Evolutionary conservation across 2,113 vertebrate species (phyloP).

Genomic region (Brachyistius frenatus): DNA sequence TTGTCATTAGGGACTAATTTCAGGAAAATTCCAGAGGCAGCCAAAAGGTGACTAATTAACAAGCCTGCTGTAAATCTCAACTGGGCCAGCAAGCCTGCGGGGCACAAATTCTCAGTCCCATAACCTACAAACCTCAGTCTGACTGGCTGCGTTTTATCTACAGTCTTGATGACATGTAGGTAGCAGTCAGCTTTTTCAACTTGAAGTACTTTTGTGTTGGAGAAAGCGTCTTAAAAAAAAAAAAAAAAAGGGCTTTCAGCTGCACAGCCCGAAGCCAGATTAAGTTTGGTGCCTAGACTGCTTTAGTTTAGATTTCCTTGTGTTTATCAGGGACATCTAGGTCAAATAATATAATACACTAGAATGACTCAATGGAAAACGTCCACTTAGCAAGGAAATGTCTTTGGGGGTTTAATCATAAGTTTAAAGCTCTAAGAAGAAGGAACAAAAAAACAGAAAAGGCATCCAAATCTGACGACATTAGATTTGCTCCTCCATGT

Average conservation of each 20-base stretch:
- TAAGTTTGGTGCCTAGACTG: neutral
- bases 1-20: conserved; percentile 52
- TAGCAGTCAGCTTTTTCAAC: conserved; percentile 29
- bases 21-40: conserved; percentile 42
- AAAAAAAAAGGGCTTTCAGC: conserved; percentile 8
- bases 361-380: neutral
- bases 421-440: neutral
- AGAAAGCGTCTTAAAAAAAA: neutral
- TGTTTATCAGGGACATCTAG: neutral
- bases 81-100: conserved; percentile 23
- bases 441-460: neutral
- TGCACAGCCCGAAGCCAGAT: conserved; percentile 10
- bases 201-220: conserved; percentile 9
- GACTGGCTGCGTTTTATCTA: conserved; percentile 49
- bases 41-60: conserved; percentile 60
- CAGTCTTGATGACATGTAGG: conserved; percentile 3
- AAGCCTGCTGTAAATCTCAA: conserved; percentile 42
- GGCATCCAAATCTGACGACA: conserved; percentile 4
- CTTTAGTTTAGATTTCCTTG: neutral
- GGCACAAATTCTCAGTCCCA: conserved; percentile 8
- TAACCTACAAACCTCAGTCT: conserved; percentile 43
- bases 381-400: conserved; percentile 6
- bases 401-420: neutral
- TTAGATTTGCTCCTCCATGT: neutral
- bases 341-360: conserved; percentile 5